Evolutionary conservation across 2,888 invertebrate species (phyloP), one percentile per base, ranked within the genome.

Genomic region (Metallyticus violacea): DNA sequence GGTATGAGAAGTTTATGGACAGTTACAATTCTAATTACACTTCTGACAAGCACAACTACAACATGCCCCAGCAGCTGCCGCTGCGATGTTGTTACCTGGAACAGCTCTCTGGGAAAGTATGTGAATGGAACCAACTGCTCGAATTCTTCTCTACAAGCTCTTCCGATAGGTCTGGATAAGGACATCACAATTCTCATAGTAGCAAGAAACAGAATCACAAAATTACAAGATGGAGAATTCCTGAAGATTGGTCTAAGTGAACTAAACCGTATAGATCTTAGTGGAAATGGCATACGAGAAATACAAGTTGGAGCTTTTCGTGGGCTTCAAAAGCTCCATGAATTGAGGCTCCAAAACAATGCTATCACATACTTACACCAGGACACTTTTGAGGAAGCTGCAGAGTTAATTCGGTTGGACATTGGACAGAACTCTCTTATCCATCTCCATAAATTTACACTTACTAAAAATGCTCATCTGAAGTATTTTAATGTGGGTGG

Each of bases 61-160:
- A 1, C 28, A 3, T 83, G 83, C 25, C 83, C 83, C n/a, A 28
- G 28, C 7, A 9, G 4, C n/a, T 83, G 83, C 77, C 76, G 25
- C 9, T 83, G 83, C 27, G 83, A 83, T 62, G 83, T 83, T 22
- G 76, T 29, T 77, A 83, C 25, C 1, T 83, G 83, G 83, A 83
- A 83, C n/a, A 83, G 83, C n/a, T 77, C 77, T 25, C 26, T 27
- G 29, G 77, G 83, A 29, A 76, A 83, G 29, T 83, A 77, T 25
- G 77, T 83, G 9, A 83, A 83, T 77, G 83, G 83, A 2, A 83
- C 83, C 6, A 83, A 83, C 25, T 83, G 83, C 29, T 83, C 83
- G 0, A 83, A 83, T 22, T 77, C 77, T 4, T 83, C 83, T 2
- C 29, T 83, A 6, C 25, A 28, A n/a, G 27, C 7, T 22, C n/a